Evolutionary conservation across 2,797 vertebrate genomes (phyloP).

Genomic region (Acropternis orthonyx): DNA sequence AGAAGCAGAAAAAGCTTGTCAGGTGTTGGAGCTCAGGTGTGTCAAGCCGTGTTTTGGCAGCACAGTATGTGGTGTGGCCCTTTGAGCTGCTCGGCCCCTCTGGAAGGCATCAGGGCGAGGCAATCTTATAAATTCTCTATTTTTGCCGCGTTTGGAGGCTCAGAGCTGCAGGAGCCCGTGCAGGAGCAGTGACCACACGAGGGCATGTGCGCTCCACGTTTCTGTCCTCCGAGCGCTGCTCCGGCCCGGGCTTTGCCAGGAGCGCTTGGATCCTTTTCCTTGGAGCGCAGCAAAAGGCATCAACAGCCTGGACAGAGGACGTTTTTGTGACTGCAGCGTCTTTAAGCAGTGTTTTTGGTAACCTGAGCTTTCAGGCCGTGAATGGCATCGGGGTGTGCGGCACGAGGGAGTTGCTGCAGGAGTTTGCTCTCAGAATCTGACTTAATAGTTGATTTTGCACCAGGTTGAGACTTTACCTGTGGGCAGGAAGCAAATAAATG

Average conservation of each 20-base stretch:
- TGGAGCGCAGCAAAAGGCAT: background rate
- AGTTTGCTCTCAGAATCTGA: background rate
- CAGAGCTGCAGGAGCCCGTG: rapidly evolving
- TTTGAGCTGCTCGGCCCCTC: background rate
- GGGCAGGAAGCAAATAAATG: background rate
- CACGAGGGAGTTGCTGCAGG: background rate
- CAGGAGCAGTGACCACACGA: slow-evolving; percentile 13
- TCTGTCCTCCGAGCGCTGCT: background rate
- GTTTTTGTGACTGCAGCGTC: background rate
- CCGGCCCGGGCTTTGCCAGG: rapidly evolving
- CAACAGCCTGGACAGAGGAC: rapidly evolving
- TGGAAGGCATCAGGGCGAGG: rapidly evolving
- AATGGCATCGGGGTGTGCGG: too few relatives aligned
- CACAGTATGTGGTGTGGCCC: rapidly evolving
- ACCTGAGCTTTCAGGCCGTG: background rate
- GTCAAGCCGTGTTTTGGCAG: background rate
- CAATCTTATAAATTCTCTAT: rapidly evolving
- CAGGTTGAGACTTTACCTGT: background rate
- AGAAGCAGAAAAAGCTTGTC: background rate
- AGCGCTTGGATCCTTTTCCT: background rate
- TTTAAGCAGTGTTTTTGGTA: background rate
- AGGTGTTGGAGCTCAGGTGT: background rate
- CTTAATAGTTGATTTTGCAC: background rate
- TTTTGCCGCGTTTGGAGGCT: rapidly evolving
- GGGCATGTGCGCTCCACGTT: slow-evolving; percentile 33